Evolutionary conservation across 2,888 invertebrate species (phyloP).

Genomic region (Aspidiotus destructor): DNA sequence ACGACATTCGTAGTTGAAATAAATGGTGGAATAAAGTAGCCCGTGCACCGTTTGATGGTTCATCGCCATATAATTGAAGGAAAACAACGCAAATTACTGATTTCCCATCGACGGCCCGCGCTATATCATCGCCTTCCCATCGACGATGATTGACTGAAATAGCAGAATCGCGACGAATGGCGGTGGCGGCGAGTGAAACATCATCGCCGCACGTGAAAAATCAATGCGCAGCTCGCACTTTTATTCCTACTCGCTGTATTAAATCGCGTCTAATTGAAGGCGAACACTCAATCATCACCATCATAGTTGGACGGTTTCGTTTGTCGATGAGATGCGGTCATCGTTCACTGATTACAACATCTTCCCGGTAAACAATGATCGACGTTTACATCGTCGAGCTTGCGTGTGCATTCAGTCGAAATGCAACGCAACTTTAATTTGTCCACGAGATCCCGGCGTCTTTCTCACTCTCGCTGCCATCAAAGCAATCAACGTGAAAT

Average conservation of each 20-base stretch:
- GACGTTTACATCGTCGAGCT: conserved; percentile 4
- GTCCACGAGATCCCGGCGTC: background rate
- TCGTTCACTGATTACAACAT: conserved; percentile 3
- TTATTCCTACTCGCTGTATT: background rate
- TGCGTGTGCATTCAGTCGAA: background rate
- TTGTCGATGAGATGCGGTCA: conserved; percentile 2
- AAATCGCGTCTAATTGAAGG: conserved; percentile 1
- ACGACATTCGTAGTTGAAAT: too few species aligned
- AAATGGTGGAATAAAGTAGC: too few species aligned
- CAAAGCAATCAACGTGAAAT: background rate
- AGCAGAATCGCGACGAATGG: too few species aligned
- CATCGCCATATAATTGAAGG: too few species aligned
- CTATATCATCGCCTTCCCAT: too few species aligned
- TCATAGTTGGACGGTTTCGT: background rate
- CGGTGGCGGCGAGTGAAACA: too few species aligned
- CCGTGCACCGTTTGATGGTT: too few species aligned
- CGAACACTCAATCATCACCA: background rate
- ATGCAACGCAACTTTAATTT: background rate
- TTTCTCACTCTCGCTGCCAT: background rate
- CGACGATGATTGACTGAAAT: too few species aligned
- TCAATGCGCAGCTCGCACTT: background rate
- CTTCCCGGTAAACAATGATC: background rate
- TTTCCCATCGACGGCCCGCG: too few species aligned
- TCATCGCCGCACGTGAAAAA: background rate
- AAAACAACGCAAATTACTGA: too few species aligned